phyloP scores from a whole-genome alignment of 2,113 vertebrate species.

The Campylomormyrus tamandua region DNA sequence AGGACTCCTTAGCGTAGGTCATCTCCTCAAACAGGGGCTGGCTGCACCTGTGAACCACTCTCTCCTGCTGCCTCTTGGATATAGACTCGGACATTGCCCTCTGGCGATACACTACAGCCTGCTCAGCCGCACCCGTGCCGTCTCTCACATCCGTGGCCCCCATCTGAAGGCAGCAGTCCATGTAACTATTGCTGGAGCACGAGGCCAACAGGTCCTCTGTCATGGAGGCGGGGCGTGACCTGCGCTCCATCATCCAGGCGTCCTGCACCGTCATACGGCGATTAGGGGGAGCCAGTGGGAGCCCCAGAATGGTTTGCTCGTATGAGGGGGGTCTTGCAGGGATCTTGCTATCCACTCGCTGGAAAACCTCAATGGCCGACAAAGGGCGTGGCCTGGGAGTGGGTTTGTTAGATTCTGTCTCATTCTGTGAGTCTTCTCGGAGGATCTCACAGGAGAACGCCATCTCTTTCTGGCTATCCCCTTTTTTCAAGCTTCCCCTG shows the following conservation, averaged over 20 bases:
- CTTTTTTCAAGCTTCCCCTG: constrained; percentile 58
- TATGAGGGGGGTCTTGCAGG: constrained; percentile 77
- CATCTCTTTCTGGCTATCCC: constrained; percentile 58
- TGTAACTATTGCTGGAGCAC: neutral
- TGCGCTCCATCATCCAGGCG: constrained; percentile 50
- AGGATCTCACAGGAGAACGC: constrained; percentile 68
- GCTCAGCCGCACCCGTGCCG: constrained; percentile 27
- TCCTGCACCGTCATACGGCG: constrained; percentile 66
- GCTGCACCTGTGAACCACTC: constrained; percentile 59
- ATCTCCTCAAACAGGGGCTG: constrained; percentile 77
- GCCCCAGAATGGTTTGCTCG: constrained; percentile 61
- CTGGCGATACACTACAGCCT: constrained; percentile 47
- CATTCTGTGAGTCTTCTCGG: constrained; percentile 53
- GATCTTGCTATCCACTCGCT: constrained; percentile 60
- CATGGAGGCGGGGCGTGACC: constrained; percentile 46
- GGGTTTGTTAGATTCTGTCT: constrained; percentile 30
- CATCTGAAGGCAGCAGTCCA: constrained; percentile 21
- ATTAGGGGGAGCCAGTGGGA: constrained; percentile 34
- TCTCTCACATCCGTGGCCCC: constrained; percentile 19
- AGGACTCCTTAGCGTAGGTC: constrained; percentile 81
- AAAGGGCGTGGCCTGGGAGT: constrained; percentile 43
- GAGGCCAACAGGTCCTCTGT: constrained; percentile 42
- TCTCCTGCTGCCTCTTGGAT: constrained; percentile 49
- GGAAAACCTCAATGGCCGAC: constrained; percentile 75
- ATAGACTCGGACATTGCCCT: constrained; percentile 72